Conservation (phyloP, 2,113 vertebrate genomes). For the Ptychochromis oligacanthus region DNA sequence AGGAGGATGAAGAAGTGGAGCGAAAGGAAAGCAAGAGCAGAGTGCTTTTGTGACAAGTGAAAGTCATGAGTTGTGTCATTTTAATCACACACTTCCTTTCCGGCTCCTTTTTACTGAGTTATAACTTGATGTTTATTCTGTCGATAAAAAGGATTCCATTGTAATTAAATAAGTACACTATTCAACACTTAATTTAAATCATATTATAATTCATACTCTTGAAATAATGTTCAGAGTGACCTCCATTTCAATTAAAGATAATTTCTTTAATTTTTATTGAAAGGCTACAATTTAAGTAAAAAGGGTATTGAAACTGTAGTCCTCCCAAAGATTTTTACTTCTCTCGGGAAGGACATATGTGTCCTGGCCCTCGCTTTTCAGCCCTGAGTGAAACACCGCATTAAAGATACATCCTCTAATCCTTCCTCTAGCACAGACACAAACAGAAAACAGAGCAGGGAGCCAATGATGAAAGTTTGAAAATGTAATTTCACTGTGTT, state of each 20-base stretch:
- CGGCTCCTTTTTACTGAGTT: background rate
- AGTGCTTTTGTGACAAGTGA: constrained; percentile 13
- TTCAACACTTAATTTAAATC: constrained; percentile 5
- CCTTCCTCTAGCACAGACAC: constrained; percentile 39
- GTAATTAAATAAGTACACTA: background rate
- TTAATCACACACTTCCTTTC: constrained; percentile 5
- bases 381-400: constrained; percentile 51
- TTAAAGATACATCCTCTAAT: constrained; percentile 58
- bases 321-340: background rate
- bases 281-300: background rate
- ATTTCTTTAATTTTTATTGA: constrained; percentile 9
- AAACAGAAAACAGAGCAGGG: constrained; percentile 57
- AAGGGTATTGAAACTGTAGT: background rate
- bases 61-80: constrained; percentile 10
- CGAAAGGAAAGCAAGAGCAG: background rate
- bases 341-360: constrained; percentile 1
- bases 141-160: background rate
- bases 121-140: background rate
- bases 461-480: constrained; percentile 66
- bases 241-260: constrained; percentile 6
- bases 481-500: constrained; percentile 71
- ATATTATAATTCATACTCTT: background rate
- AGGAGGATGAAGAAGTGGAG: constrained; percentile 32
- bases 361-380: constrained; percentile 8
- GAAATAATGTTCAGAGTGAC: constrained; percentile 17